phyloP scores from a whole-genome alignment of 2,888 invertebrate species.

The Galerucella pusilla region DNA sequence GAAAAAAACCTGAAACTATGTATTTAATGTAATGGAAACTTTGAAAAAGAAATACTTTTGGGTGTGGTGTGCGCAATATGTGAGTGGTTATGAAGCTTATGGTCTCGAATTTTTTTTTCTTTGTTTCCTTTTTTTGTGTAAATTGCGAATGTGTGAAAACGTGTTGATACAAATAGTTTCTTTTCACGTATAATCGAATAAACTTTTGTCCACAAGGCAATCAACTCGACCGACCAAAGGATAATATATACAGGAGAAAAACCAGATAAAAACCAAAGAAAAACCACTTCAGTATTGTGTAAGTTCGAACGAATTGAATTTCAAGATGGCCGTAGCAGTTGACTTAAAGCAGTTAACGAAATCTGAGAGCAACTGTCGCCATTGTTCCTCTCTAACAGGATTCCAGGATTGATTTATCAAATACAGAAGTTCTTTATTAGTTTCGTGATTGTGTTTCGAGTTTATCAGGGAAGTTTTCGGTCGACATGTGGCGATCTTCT shows the following conservation, averaged over 20 bases:
- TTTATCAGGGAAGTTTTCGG: slow-evolving; percentile 55
- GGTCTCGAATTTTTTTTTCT: too few species aligned
- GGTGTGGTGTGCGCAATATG: too few species aligned
- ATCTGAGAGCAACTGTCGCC: slow-evolving; percentile 56
- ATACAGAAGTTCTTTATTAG: slow-evolving; percentile 62
- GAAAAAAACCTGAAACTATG: too few species aligned
- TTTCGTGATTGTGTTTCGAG: slow-evolving; percentile 60
- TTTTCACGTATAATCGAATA: slow-evolving; percentile 32
- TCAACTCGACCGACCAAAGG: slow-evolving; percentile 42
- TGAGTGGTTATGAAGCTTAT: too few species aligned
- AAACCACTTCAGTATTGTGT: slow-evolving; percentile 48
- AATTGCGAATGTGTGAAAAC: too few species aligned
- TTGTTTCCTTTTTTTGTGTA: too few species aligned
- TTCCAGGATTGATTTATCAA: slow-evolving; percentile 60
- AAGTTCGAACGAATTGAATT: slow-evolving; percentile 48
- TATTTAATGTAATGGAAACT: too few species aligned
- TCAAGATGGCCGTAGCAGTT: slow-evolving; percentile 39
- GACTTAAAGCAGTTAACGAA: slow-evolving; percentile 50
- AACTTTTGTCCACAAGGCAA: slow-evolving; percentile 45
- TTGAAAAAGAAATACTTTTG: too few species aligned
- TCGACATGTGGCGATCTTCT: slow-evolving; percentile 55
- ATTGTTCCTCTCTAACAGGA: slow-evolving; percentile 55
- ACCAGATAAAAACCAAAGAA: slow-evolving; percentile 44
- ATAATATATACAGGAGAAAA: slow-evolving; percentile 47
- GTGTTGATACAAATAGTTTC: background rate